A percentile compares a stretch with the other conserved stretches of the same genome.
These are phyloP conservation scores for Clavelina lepadiformis DNA, from an alignment of 23 tunicate genomes.

Conservation along the genomic window DNA sequence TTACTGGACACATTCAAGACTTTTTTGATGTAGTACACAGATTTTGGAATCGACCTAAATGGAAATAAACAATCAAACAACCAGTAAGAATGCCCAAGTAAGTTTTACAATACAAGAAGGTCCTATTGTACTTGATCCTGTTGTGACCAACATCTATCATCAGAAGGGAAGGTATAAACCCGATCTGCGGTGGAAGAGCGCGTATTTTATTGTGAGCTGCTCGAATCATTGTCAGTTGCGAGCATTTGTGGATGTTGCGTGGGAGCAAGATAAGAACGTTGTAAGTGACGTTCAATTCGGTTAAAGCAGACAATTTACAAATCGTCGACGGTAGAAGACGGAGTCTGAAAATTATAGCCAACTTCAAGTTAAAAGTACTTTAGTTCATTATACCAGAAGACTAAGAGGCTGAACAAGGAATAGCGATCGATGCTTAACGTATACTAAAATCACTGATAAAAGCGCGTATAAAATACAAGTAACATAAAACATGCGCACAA, in stretches of 20 bases:
- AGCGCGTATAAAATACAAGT: too few species aligned
- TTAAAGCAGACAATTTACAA: conserved; percentile 18
- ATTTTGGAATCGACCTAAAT: neutral
- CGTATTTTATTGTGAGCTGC: conserved; percentile 76
- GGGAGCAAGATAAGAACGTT: conserved; percentile 60
- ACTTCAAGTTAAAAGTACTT: too few species aligned
- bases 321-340: conserved; percentile 57
- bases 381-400: too few species aligned
- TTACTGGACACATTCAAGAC: neutral
- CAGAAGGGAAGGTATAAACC: conserved; percentile 39
- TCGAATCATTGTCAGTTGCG: conserved; percentile 31
- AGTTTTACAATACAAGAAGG: neutral
- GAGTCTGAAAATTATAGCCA: conserved; percentile 57
- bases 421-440: too few species aligned
- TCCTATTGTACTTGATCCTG: conserved; percentile 33
- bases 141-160: conserved; percentile 68
- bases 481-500: too few species aligned
- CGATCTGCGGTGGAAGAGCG: conserved; percentile 57
- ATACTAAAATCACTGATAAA: too few species aligned
- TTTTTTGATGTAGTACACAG: neutral
- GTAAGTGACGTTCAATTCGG: conserved; percentile 50
- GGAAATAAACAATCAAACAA: neutral
- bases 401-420: too few species aligned
- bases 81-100: neutral
- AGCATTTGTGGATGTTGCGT: conserved; percentile 45